Evolutionary conservation across 2,113 vertebrate genomes (phyloP).

Genomic region (Lophotis ruficrista): DNA sequence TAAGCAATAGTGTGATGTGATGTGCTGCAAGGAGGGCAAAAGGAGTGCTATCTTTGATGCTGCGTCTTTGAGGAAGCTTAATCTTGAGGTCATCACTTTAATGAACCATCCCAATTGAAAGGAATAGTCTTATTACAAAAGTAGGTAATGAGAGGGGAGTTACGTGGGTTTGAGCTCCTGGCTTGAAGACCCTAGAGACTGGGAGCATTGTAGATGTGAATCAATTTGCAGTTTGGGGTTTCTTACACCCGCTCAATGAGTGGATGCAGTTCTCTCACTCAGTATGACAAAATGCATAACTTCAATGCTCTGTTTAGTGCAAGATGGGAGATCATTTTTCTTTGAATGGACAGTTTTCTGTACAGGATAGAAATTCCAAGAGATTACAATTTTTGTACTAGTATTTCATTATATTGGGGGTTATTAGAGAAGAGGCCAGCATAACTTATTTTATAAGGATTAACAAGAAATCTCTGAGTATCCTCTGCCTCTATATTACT

Average conservation of each 20-base stretch:
- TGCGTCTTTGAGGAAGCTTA: neutral
- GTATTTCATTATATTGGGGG: neutral
- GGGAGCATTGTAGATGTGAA: neutral
- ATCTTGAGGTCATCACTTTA: neutral
- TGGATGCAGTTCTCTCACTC: neutral
- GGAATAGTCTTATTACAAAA: neutral
- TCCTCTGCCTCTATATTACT: neutral
- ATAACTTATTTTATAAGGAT: neutral
- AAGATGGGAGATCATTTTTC: neutral
- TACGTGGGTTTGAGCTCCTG: conserved; percentile 55
- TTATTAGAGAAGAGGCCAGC: neutral
- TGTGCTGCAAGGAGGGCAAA: neutral
- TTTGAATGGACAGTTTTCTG: neutral
- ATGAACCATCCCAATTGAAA: neutral
- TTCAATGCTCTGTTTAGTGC: neutral
- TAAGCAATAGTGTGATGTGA: neutral
- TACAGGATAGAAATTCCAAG: neutral
- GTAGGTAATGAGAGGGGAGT: conserved; percentile 27
- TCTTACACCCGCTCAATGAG: neutral
- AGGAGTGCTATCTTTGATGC: neutral
- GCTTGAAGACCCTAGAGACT: conserved; percentile 25
- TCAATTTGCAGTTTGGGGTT: neutral
- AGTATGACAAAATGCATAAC: neutral
- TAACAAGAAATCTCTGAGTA: neutral
- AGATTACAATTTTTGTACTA: neutral